Percentiles rank a stretch among this genome's conserved stretches.
phyloP scores from a whole-genome alignment of 2,113 vertebrate species.

The Oncorhynchus keta region DNA sequence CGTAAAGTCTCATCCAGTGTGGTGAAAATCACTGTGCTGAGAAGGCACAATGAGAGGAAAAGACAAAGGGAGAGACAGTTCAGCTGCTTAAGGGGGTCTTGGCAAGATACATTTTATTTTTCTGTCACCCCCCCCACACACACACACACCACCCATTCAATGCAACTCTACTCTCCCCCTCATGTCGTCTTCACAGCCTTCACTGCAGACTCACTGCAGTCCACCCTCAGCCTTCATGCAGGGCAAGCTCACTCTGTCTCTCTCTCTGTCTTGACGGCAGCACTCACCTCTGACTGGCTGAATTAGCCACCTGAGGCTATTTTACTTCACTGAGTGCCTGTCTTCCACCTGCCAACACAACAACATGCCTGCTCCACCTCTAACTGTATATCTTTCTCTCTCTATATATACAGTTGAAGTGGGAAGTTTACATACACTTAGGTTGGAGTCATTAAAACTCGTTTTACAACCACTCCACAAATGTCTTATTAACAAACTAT shows the following conservation, averaged over 20 bases:
- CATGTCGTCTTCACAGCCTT: neutral
- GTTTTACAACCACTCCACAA: too few species aligned
- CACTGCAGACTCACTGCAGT: neutral
- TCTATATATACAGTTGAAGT: too few species aligned
- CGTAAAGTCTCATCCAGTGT: neutral
- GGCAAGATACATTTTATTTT: neutral
- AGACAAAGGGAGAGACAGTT: slow-evolving; percentile 4
- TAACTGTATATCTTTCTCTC: neutral
- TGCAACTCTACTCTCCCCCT: slow-evolving; percentile 7
- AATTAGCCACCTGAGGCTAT: neutral
- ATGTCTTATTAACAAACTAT: too few species aligned
- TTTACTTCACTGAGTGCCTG: neutral
- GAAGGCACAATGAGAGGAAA: neutral
- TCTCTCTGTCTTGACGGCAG: neutral
- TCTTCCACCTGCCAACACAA: neutral
- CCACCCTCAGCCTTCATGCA: neutral
- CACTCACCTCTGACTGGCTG: neutral
- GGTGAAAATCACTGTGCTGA: neutral
- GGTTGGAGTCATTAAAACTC: too few species aligned
- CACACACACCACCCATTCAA: slow-evolving; percentile 5
- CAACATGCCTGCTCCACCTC: neutral
- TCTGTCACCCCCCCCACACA: neutral
- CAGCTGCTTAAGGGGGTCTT: slow-evolving; percentile 1
- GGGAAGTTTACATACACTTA: too few species aligned
- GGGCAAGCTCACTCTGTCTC: neutral